A percentile compares a stretch with the other conserved stretches of the same genome.
phyloP scores from a whole-genome alignment of 2,113 vertebrate genomes.

The Ochotona curzoniae region DNA sequence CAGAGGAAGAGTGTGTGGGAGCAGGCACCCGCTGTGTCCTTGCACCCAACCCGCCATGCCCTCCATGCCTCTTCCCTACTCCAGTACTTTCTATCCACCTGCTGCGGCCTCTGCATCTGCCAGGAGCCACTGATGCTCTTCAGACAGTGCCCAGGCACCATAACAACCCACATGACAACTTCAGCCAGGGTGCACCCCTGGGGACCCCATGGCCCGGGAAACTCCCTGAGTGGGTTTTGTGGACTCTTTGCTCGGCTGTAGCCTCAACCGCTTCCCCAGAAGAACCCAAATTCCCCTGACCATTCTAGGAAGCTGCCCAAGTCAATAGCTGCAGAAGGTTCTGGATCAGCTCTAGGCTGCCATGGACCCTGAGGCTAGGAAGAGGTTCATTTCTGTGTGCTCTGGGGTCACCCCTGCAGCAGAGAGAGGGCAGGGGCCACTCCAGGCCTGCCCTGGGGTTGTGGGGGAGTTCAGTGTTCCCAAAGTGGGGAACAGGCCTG shows the following conservation, averaged over 20 bases:
- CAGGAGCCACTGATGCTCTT: not conserved
- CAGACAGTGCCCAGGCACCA: too few relatives aligned
- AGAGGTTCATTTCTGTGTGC: too few relatives aligned
- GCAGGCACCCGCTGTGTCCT: too few relatives aligned
- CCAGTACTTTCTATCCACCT: not conserved
- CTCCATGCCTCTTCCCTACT: not conserved
- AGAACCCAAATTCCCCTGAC: slow-evolving; percentile 69
- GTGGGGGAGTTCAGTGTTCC: too few relatives aligned
- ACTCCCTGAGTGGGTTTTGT: slow-evolving; percentile 22
- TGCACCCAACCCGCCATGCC: not conserved
- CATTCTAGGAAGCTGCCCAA: slow-evolving; percentile 23
- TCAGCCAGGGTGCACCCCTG: too few relatives aligned
- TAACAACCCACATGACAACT: too few relatives aligned
- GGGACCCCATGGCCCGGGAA: not conserved
- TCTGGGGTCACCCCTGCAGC: accelerated
- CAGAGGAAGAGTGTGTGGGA: too few relatives aligned
- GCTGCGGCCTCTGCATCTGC: not conserved
- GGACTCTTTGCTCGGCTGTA: not conserved
- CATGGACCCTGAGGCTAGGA: not conserved
- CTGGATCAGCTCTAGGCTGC: not conserved
- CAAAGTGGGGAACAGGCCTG: too few relatives aligned
- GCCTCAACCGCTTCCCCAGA: slow-evolving; percentile 67
- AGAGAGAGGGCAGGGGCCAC: accelerated
- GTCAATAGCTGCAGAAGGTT: not conserved
- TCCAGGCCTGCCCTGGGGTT: too few relatives aligned